These are phyloP conservation scores for Eupleurogrammus muticus DNA, from an alignment of 2,797 vertebrate genomes.

Conservation along the genomic window DNA sequence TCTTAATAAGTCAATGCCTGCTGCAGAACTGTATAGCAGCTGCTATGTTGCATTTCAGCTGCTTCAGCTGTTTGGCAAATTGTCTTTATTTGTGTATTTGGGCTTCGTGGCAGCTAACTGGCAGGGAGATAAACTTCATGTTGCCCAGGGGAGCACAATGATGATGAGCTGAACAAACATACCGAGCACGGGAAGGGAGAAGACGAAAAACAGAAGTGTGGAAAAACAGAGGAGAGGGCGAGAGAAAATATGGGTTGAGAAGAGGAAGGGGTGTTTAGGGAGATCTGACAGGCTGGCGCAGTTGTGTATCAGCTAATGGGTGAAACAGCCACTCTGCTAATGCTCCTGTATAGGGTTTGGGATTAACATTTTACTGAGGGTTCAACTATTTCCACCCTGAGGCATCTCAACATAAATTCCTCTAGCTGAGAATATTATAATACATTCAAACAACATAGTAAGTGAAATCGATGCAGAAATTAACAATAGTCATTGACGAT, in stretches of 20 bases:
- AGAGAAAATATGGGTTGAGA: slow-evolving; percentile 1
- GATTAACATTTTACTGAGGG: slow-evolving; percentile 39
- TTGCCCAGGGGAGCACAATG: slow-evolving; percentile 65
- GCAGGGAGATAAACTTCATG: slow-evolving; percentile 67
- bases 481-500: too few relatives aligned
- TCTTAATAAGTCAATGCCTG: too few relatives aligned
- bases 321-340: slow-evolving; percentile 47
- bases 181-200: background rate
- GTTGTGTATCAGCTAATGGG: slow-evolving; percentile 68
- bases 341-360: slow-evolving; percentile 44
- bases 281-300: slow-evolving; percentile 56
- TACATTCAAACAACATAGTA: background rate
- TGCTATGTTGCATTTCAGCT: slow-evolving; percentile 39
- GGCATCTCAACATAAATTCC: slow-evolving; percentile 24
- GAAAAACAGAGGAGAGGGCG: background rate
- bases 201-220: background rate
- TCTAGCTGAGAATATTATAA: slow-evolving; percentile 5
- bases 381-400: slow-evolving; percentile 32
- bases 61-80: slow-evolving; percentile 54
- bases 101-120: slow-evolving; percentile 68
- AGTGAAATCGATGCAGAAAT: background rate
- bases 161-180: slow-evolving; percentile 78
- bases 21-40: slow-evolving; percentile 22
- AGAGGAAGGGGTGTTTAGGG: slow-evolving; percentile 39
- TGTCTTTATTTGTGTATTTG: slow-evolving; percentile 61